Evolutionary conservation across 2,113 vertebrate genomes (phyloP), one percentile per base, ranked within the genome.

Genomic region (Irena cyanogastra): DNA sequence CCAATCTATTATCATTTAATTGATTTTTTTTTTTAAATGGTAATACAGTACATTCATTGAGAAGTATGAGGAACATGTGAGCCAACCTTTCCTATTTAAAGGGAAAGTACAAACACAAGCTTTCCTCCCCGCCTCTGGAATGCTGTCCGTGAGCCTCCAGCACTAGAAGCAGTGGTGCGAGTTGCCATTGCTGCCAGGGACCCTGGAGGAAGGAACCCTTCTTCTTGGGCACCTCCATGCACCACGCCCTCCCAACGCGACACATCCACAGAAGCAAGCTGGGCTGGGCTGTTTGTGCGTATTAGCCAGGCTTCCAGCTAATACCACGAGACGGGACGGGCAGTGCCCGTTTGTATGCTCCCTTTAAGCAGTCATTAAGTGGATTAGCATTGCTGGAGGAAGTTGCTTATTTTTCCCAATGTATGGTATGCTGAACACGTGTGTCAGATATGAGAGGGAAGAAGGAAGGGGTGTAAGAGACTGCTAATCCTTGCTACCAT

Each of bases 41-140:
- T 98, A 99, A 98, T 99, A 99, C 99, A 99, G 99, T 99, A 99
- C 99, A 99, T 99, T 99, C 99, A 99, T 99, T 99, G 99, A 99
- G 98, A 99, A 98, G 97, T 98, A 98, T 97, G 97, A 97, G 97
- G 97, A 98, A 98, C 97, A 98, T 97, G 97, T 98, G 98, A 98
- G 98, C 98, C 98, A 98, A 98, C 98, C 98, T 97, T 97, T 98
- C 96, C 94, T 97, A 97, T 97, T 97, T 97, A 98, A 98, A 98
- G 97, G 97, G 98, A 97, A 98, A 97, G 95, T 97, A 98, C 98
- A 98, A 98, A 97, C 85, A 35, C 11, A 23, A 96, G 95, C 93
- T 91, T 80, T 89, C 69, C 95, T 69, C 72, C 94, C 84, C 33
- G 39, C 89, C 94, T 87, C 94, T 95, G 76, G 93, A 91, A 97